Conservation (phyloP, 2,113 vertebrate species). For the Ia io region DNA sequence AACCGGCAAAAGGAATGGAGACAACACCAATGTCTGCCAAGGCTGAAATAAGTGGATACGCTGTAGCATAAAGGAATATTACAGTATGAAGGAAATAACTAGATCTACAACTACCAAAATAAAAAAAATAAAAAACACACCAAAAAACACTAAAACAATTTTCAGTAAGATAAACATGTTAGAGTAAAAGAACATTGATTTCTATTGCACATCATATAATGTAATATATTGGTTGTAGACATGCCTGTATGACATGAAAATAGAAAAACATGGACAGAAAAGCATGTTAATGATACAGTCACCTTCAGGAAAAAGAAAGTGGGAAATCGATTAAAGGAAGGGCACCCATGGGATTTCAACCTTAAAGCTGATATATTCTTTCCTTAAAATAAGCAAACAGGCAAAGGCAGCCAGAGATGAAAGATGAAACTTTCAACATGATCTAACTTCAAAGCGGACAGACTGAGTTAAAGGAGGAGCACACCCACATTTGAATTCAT, state of each 20-base stretch:
- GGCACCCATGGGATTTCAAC: neutral
- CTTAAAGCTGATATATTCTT: neutral
- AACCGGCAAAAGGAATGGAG: neutral
- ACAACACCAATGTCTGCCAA: neutral
- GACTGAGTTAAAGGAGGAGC: neutral
- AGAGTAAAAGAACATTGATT: neutral
- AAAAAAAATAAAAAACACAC: neutral
- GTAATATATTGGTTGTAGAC: neutral
- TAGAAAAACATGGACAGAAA: neutral
- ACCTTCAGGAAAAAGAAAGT: neutral
- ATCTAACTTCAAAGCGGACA: constrained; percentile 9
- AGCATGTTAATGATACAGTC: neutral
- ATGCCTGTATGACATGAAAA: neutral
- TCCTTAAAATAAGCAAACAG: constrained; percentile 25
- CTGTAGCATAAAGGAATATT: neutral
- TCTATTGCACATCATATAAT: neutral
- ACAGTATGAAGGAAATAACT: neutral
- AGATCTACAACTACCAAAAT: neutral
- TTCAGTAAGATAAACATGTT: neutral
- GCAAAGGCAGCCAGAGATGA: neutral
- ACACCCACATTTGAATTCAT: neutral
- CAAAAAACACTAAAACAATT: neutral
- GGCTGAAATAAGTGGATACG: neutral
- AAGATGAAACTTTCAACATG: neutral
- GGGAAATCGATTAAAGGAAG: neutral